Evolutionary conservation across 1,140 invertebrate genomes (phyloP).

Genomic region (Hylaeus anthracinus): DNA sequence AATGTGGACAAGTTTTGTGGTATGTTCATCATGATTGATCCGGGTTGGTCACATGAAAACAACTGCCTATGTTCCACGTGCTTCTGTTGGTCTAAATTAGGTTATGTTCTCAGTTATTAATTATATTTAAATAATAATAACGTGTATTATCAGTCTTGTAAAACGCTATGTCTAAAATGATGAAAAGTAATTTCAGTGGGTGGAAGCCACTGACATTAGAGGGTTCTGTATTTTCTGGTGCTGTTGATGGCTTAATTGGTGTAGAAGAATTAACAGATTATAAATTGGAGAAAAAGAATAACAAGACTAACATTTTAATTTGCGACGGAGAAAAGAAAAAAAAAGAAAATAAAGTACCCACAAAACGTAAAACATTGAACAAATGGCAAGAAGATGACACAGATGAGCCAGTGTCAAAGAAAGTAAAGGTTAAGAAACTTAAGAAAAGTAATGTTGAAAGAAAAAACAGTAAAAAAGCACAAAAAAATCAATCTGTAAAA

Average conservation of each 20-base stretch:
- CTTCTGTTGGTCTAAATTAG: neutral
- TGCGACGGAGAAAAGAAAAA: conserved; percentile 32
- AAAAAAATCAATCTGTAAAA: conserved; percentile 25
- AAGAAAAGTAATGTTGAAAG: conserved; percentile 13
- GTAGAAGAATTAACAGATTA: conserved; percentile 85
- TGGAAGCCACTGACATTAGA: conserved; percentile 83
- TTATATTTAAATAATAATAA: neutral
- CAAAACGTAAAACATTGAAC: conserved; percentile 26
- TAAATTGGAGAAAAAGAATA: conserved; percentile 76
- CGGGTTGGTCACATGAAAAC: too few species aligned
- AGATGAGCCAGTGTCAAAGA: conserved; percentile 18
- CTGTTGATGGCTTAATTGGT: conserved; percentile 83
- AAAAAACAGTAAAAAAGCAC: conserved; percentile 33
- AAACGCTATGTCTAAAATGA: conserved; percentile 48
- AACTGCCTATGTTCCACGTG: neutral
- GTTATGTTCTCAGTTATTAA: conserved; percentile 10
- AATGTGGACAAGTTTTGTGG: too few species aligned
- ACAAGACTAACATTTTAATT: conserved; percentile 68
- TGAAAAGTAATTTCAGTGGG: neutral
- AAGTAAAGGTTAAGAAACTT: conserved; percentile 20
- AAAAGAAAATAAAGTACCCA: conserved; percentile 22
- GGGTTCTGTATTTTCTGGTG: conserved; percentile 76
- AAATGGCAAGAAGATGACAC: conserved; percentile 7
- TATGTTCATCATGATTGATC: too few species aligned
- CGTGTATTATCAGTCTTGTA: neutral